Evolutionary conservation across 2,888 invertebrate genomes (phyloP).

Genomic region (Caenorhabditis virilis): DNA sequence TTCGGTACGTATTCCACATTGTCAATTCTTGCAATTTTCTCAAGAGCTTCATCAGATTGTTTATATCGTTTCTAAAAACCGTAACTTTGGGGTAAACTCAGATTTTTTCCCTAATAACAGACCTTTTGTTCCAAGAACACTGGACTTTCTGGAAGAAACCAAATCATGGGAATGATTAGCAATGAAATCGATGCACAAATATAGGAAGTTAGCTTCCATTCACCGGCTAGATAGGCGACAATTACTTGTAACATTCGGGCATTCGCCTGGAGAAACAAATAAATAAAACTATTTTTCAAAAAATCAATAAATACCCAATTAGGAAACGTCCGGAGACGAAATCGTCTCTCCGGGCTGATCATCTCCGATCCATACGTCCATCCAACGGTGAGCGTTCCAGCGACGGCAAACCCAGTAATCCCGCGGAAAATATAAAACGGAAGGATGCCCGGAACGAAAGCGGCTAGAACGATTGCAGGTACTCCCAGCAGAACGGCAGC

Average conservation of each 20-base stretch:
- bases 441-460: constrained; percentile 6
- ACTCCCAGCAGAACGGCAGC: constrained; percentile 25
- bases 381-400: constrained; percentile 37
- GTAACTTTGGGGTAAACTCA: background rate
- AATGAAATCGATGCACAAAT: constrained; percentile 13
- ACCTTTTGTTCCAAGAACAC: constrained; percentile 31
- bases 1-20: background rate
- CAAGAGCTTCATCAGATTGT: constrained; percentile 8
- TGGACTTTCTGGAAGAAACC: constrained; percentile 31
- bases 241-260: constrained; percentile 30
- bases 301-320: constrained; percentile 22
- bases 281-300: too few relatives aligned
- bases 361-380: constrained; percentile 37
- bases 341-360: constrained; percentile 20
- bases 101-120: constrained; percentile 10
- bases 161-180: constrained; percentile 19
- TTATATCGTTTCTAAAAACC: constrained; percentile 8
- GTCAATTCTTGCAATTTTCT: constrained; percentile 12
- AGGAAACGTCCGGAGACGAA: constrained; percentile 18
- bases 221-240: constrained; percentile 19
- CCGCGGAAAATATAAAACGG: constrained; percentile 29
- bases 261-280: too few relatives aligned
- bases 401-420: constrained; percentile 22
- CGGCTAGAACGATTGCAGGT: constrained; percentile 20
- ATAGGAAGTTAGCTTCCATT: constrained; percentile 23